Conservation (phyloP, 2,113 vertebrate genomes). For the Pycnonotus jocosus region DNA sequence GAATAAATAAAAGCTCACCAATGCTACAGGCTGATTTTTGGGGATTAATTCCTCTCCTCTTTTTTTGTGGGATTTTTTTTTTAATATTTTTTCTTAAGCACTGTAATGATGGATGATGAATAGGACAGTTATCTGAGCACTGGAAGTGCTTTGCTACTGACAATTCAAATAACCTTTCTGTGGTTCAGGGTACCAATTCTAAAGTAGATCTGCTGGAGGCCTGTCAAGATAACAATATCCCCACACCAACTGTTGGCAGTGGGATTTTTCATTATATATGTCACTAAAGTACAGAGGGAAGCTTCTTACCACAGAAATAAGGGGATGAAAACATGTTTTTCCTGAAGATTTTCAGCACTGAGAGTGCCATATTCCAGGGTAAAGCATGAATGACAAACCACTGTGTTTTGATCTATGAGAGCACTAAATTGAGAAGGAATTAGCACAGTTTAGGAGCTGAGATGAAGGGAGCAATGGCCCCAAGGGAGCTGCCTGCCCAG, state of each 20-base stretch:
- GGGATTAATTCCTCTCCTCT: neutral
- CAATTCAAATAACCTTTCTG: slow-evolving; percentile 41
- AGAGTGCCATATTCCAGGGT: neutral
- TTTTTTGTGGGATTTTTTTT: neutral
- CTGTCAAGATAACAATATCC: slow-evolving; percentile 58
- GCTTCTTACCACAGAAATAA: slow-evolving; percentile 38
- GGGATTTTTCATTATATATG: slow-evolving; percentile 26
- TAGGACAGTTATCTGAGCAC: neutral
- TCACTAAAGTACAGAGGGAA: neutral
- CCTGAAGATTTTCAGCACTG: neutral
- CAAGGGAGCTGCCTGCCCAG: neutral
- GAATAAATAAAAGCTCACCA: neutral
- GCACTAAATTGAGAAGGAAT: neutral
- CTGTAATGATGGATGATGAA: slow-evolving; percentile 29
- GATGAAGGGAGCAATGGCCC: accelerated
- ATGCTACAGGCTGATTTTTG: neutral
- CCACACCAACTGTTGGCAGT: neutral
- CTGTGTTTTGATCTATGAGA: neutral
- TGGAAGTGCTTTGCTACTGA: slow-evolving; percentile 17
- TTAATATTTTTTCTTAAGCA: neutral
- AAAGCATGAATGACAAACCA: neutral
- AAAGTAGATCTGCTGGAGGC: slow-evolving; percentile 11
- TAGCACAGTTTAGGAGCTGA: neutral
- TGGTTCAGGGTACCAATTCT: neutral
- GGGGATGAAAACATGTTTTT: slow-evolving; percentile 20